A percentile compares a stretch with the other conserved stretches of the same genome.
phyloP scores from a whole-genome alignment of 2,888 invertebrate species.

The Cordilura impudica region DNA sequence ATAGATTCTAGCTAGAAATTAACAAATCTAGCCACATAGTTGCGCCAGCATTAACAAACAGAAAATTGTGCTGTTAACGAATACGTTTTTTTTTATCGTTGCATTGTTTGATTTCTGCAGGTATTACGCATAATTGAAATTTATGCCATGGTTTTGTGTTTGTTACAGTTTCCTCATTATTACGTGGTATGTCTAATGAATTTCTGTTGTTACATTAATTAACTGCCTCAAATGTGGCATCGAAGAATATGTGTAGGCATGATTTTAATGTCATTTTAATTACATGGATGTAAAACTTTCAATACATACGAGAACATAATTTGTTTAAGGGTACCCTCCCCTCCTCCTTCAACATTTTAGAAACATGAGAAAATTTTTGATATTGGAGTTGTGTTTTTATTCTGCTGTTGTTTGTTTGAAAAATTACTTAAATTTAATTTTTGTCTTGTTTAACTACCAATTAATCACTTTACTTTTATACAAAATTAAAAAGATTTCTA shows the following conservation, averaged over 20 bases:
- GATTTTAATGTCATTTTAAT: slow-evolving; percentile 41
- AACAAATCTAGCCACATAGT: slow-evolving; percentile 18
- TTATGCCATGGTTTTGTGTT: slow-evolving; percentile 39
- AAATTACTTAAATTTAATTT: not conserved
- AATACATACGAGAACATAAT: not conserved
- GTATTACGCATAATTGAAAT: slow-evolving; percentile 58
- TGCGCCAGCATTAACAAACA: slow-evolving; percentile 24
- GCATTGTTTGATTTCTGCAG: slow-evolving; percentile 37
- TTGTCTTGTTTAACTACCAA: not conserved
- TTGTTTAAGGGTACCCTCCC: not conserved
- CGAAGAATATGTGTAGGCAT: not conserved
- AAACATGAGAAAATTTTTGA: not conserved
- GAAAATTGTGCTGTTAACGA: slow-evolving; percentile 15
- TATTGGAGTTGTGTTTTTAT: not conserved
- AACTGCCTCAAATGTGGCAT: slow-evolving; percentile 50
- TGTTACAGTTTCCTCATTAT: slow-evolving; percentile 17
- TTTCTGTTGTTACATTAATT: slow-evolving; percentile 10
- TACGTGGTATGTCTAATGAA: not conserved
- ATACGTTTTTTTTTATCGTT: slow-evolving; percentile 12
- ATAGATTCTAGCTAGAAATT: slow-evolving; percentile 24
- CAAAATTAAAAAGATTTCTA: not conserved
- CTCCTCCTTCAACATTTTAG: not conserved
- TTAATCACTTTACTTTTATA: not conserved
- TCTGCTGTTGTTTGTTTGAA: not conserved
- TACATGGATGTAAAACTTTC: not conserved